Conservation (phyloP, 2,888 invertebrate species). For the Sthenelais limicola region DNA sequence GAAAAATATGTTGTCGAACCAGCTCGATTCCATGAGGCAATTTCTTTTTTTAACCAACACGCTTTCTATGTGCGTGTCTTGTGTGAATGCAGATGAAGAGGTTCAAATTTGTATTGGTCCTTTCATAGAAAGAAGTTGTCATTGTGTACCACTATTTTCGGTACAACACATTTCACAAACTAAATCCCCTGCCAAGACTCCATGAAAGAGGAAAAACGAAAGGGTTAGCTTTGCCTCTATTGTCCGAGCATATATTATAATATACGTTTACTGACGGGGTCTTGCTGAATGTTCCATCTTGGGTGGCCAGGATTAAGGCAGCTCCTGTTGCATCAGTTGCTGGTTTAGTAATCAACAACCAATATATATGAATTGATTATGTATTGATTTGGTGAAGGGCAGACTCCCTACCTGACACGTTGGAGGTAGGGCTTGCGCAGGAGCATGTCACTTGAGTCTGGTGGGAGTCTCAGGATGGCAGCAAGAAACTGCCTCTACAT, state of each 20-base stretch:
- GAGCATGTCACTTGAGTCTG: slow-evolving; percentile 36
- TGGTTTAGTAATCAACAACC: neutral
- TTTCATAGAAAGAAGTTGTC: no score
- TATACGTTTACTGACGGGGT: no score
- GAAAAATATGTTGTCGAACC: slow-evolving; percentile 29
- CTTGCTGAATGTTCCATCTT: slow-evolving; percentile 1
- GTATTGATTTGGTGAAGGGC: neutral
- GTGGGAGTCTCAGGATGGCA: slow-evolving; percentile 15
- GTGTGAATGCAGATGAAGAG: no score
- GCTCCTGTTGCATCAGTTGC: slow-evolving; percentile 34
- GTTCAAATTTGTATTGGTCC: no score
- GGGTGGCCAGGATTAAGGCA: slow-evolving; percentile 30
- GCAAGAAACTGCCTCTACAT: slow-evolving; percentile 1
- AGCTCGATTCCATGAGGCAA: slow-evolving; percentile 31
- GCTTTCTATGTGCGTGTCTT: no score
- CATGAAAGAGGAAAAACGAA: no score
- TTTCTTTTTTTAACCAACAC: no score
- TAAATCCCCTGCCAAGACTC: no score
- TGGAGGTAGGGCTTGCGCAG: slow-evolving; percentile 51
- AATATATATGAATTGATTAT: neutral
- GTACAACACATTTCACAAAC: no score
- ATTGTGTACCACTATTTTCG: no score
- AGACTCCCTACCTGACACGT: slow-evolving; percentile 51
- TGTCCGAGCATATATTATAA: no score
- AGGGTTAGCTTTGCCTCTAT: no score